These are phyloP conservation scores for Barbus barbus DNA, from an alignment of 2,113 vertebrate genomes.

Conservation along the genomic window DNA sequence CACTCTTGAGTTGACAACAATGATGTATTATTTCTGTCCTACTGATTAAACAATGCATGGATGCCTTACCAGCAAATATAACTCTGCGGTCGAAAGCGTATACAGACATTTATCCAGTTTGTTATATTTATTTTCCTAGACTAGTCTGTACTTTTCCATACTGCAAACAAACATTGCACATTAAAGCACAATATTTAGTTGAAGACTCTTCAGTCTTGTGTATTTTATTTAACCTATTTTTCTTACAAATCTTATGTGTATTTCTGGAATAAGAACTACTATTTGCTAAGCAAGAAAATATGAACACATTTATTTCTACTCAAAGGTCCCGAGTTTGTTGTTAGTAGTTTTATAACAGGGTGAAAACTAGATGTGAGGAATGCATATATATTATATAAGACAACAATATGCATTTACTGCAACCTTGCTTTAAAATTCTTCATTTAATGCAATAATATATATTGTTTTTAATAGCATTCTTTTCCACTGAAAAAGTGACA, in stretches of 20 bases:
- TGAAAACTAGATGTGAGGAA: not conserved
- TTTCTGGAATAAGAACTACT: not conserved
- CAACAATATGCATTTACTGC: not conserved
- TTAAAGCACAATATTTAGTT: not conserved
- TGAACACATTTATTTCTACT: too few relatives aligned
- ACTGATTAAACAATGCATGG: not conserved
- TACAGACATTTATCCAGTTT: too few relatives aligned
- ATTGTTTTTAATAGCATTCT: not conserved
- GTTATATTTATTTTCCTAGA: not conserved
- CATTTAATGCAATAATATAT: not conserved
- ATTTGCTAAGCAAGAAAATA: not conserved
- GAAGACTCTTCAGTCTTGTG: too few relatives aligned
- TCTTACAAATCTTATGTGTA: too few relatives aligned
- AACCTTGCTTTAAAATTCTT: not conserved
- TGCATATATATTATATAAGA: not conserved
- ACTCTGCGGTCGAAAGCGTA: not conserved
- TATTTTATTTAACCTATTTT: too few relatives aligned
- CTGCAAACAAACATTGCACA: too few relatives aligned
- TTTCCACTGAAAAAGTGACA: not conserved
- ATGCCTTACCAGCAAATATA: not conserved
- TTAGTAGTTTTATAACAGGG: not conserved
- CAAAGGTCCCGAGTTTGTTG: not conserved
- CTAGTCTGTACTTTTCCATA: not conserved
- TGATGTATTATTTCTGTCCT: not conserved
- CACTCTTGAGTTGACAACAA: not conserved